A percentile compares a stretch with the other conserved stretches of the same genome.
These are phyloP conservation scores for Amazona ochrocephala DNA, from an alignment of 2,797 vertebrate genomes.

Conservation along the genomic window DNA sequence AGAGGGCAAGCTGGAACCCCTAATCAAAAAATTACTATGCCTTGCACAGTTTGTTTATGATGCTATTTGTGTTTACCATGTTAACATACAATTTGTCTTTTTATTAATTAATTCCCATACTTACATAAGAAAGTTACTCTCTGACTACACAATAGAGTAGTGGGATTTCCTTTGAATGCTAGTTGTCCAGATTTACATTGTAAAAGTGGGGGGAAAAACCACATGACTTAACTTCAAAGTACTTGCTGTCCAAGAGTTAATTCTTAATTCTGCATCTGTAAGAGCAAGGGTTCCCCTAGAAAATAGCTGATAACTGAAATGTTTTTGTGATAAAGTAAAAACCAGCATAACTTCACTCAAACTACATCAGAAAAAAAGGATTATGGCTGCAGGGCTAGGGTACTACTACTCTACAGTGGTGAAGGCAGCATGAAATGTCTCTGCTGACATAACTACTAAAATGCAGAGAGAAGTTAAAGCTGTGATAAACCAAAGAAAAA, in stretches of 20 bases:
- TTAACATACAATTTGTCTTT: neutral
- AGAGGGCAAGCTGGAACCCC: neutral
- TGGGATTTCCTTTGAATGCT: neutral
- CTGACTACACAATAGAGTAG: neutral
- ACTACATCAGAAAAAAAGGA: neutral
- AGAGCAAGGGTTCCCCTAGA: neutral
- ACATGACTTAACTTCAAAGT: neutral
- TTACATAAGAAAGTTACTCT: neutral
- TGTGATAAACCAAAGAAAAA: slow-evolving; percentile 9
- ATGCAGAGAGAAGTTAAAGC: slow-evolving; percentile 17
- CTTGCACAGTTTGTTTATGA: neutral
- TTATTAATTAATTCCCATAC: neutral
- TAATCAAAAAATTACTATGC: neutral
- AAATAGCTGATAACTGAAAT: neutral
- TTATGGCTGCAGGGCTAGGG: neutral
- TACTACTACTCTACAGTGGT: neutral
- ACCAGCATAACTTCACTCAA: neutral
- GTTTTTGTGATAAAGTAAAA: neutral
- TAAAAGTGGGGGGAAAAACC: neutral
- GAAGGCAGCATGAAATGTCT: neutral
- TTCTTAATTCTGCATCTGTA: neutral
- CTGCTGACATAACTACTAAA: slow-evolving; percentile 18
- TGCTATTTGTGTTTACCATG: neutral
- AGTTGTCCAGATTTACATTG: neutral
- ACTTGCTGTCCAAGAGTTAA: neutral